Base-by-base conservation (phyloP, 2,888 invertebrate genomes). In the Spisula subtruncata region DNA sequence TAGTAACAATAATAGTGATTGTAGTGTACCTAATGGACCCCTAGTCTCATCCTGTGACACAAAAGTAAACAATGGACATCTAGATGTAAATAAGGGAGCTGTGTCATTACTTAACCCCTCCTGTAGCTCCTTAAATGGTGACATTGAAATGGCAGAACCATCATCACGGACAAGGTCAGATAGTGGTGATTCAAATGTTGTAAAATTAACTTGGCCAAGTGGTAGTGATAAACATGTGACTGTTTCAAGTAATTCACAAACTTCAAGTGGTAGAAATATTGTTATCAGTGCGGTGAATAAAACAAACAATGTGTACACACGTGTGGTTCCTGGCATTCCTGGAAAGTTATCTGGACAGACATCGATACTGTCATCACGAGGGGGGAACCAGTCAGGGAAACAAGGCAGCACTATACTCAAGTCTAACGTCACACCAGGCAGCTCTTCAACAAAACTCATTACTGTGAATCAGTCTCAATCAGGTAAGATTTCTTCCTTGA, bases 201-300 rank as follows among this genome's bases (percentile, higher is more conserved):
- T 95, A 75, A 94, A 94, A 90, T 94, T 95, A 82, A 91, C 93
- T 14, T 94, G 94, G 95, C 93, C 94, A 18, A 92, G 92, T 32
- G 79, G 87, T 20, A 79, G 79, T 85, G 95, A 95, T 35, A 94
- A 93, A 90, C 91, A 91, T 79, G 60, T 89, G 71, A 75, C 87
- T 46, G 81, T 83, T 75, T 88, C 92, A 75, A 92, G 81, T 60
- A 91, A 89, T 56, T 82, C 93, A 29, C 92, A 92, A 75, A 90
- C 92, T 29, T 91, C 92, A 51, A 92, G 93, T 54, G 95, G 95
- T 89, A 89, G 87, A 93, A 96, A 95, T 89, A 94, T 96, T 86
- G 94, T 96, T 25, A 95, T 95, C 87, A 95, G 94, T 94, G 93
- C 95, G 90, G 90, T 96, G 60, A 95, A 94, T 85, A 96, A 95